A percentile compares a stretch with the other conserved stretches of the same genome.
These are phyloP conservation scores for Luehdorfia chinensis DNA, from an alignment of 1,140 invertebrate species.

Conservation along the genomic window DNA sequence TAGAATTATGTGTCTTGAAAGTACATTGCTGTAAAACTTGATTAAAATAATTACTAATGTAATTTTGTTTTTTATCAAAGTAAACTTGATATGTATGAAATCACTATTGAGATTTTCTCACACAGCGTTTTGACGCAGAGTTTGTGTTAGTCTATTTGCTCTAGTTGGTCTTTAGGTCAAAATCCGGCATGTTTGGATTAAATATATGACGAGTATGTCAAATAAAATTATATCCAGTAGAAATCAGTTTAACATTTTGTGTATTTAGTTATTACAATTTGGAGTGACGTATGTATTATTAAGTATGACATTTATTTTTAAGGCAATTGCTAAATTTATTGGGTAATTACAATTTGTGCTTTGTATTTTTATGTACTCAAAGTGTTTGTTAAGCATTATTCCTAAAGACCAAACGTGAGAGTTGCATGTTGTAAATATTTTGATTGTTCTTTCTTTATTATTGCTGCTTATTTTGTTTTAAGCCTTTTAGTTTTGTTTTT, in stretches of 20 bases:
- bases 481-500: conserved; percentile 53
- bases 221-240: conserved; percentile 7
- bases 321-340: conserved; percentile 73
- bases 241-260: conserved; percentile 15
- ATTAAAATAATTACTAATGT: conserved; percentile 46
- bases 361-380: conserved; percentile 31
- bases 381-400: conserved; percentile 53
- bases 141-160: conserved; percentile 33
- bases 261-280: conserved; percentile 29
- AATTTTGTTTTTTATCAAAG: conserved; percentile 61
- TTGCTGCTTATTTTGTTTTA: conserved; percentile 52
- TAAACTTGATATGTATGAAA: conserved; percentile 65
- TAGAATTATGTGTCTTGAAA: conserved; percentile 63
- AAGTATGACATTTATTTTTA: conserved; percentile 58
- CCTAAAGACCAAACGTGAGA: conserved; percentile 76
- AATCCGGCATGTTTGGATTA: conserved; percentile 44
- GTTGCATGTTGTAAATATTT: conserved; percentile 61
- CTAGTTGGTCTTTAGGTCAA: conserved; percentile 69
- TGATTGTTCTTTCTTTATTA: no score
- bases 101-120: conserved; percentile 63
- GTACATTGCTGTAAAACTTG: conserved; percentile 41
- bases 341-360: conserved; percentile 58
- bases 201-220: conserved; percentile 6
- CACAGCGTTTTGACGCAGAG: conserved; percentile 46
- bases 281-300: conserved; percentile 52